phyloP scores from a whole-genome alignment of 2,888 invertebrate species.

The Adineta ricciae region DNA sequence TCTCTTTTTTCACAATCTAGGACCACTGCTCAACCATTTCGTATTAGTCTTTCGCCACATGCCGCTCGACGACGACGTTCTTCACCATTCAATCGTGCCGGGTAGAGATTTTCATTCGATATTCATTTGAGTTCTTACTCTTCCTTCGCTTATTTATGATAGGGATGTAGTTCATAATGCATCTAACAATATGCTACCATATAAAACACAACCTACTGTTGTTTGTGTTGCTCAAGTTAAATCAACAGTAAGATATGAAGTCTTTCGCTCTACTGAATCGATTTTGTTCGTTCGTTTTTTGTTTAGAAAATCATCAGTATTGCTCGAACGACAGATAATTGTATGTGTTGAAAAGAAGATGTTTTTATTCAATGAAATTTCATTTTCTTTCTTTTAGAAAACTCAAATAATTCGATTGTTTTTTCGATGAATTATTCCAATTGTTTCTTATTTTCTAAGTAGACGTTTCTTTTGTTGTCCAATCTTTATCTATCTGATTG shows the following conservation, averaged over 20 bases:
- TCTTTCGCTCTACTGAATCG: not conserved
- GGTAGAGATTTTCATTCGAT: not conserved
- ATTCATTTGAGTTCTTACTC: too few species aligned
- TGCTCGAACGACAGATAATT: not conserved
- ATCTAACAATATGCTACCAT: not conserved
- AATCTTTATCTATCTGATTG: not conserved
- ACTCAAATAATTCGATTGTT: not conserved
- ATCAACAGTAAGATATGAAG: not conserved
- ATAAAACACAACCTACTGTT: not conserved
- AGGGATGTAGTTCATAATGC: conserved; percentile 20
- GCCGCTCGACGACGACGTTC: conserved; percentile 4
- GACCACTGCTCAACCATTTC: conserved; percentile 7
- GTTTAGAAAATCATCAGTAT: conserved; percentile 14
- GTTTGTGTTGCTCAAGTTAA: conserved; percentile 20
- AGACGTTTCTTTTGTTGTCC: conserved; percentile 1
- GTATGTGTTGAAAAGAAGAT: not conserved
- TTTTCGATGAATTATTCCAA: not conserved
- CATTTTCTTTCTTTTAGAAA: not conserved
- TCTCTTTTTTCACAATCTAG: not conserved
- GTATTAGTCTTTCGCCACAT: conserved; percentile 18
- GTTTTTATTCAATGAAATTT: not conserved
- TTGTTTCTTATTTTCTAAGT: not conserved
- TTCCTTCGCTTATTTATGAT: not conserved
- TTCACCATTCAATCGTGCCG: not conserved
- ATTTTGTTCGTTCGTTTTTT: not conserved